These are phyloP conservation scores for Rhynchonycteris naso DNA, from an alignment of 2,797 vertebrate genomes.

Conservation along the genomic window DNA sequence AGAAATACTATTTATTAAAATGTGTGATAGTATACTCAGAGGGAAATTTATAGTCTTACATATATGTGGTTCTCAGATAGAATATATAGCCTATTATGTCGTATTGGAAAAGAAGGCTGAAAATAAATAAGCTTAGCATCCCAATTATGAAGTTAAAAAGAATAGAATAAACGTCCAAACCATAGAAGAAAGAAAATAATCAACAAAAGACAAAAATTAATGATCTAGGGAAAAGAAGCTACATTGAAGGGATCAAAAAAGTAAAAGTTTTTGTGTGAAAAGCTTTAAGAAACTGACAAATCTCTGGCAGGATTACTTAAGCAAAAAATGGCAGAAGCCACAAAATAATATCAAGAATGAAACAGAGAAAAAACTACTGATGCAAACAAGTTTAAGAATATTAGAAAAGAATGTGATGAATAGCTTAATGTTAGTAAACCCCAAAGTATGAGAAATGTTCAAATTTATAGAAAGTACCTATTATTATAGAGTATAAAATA, in stretches of 20 bases:
- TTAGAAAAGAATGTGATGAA: not conserved
- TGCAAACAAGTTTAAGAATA: slow-evolving; percentile 38
- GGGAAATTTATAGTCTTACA: slow-evolving; percentile 45
- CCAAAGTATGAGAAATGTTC: not conserved
- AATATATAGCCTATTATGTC: slow-evolving; percentile 15
- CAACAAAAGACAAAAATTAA: slow-evolving; percentile 17
- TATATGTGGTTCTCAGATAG: not conserved
- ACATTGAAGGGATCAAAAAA: not conserved
- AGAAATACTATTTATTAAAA: slow-evolving; percentile 25
- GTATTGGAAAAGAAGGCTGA: slow-evolving; percentile 30
- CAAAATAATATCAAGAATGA: slow-evolving; percentile 23
- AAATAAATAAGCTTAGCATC: slow-evolving; percentile 32
- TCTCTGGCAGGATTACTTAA: not conserved
- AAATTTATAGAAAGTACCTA: not conserved
- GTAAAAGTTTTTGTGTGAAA: slow-evolving; percentile 2
- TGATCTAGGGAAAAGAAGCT: not conserved
- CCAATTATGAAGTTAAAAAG: slow-evolving; percentile 43
- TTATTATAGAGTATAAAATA: not conserved
- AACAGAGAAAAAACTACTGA: not conserved
- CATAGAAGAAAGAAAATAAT: slow-evolving; percentile 36
- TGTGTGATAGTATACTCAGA: slow-evolving; percentile 1
- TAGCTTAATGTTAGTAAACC: not conserved
- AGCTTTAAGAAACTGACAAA: not conserved
- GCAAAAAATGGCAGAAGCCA: not conserved
- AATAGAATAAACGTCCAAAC: slow-evolving; percentile 11